Base-by-base conservation (phyloP, 2,888 invertebrate genomes). In the Toxonevra muliebris region DNA sequence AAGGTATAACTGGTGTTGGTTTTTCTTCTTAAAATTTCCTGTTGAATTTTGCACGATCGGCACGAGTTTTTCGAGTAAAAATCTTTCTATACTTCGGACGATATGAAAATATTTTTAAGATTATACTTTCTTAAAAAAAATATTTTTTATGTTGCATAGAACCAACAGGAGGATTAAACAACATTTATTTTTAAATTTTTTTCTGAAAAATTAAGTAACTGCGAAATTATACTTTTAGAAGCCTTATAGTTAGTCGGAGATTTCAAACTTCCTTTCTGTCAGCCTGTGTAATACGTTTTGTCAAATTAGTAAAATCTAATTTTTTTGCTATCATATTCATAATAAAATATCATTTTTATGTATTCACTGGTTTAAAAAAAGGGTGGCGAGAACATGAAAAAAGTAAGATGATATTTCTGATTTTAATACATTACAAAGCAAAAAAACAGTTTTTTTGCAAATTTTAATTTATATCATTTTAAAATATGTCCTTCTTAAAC, bases 371-470 rank as follows among this genome's bases (percentile, higher is more conserved):
- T 4, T n/a, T n/a, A 48, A 53, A 63, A 58, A 75, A 87, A 93
- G 93, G 92, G 87, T 91, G 89, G 86, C 90, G 90, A 87, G 92
- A 92, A 83, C 88, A 91, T 77, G 91, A 92, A 78, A 89, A 92
- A 86, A 92, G 92, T 93, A 89, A 92, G 92, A 88, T 69, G 61
- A 73, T 70, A 64, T 66, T 61, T 53, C 41, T n/a, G 48, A 40
- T 17, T 64, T 42, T 10, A 55, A 43, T 53, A n/a, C 52, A 2
- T 61, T 50, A 15, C 20, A 43, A n/a, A 52, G 61, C 17, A 19
- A 61, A 17, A 7, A 19, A 17, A 30, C n/a, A n/a, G 30, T 30
- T 65, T 48, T 17, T n/a, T 13, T 55, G 12, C 4, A 19, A 9
- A 53, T 61, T 66, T 45, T 55, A 7, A 43, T 40, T 69, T 65